phyloP scores from a whole-genome alignment of 2,888 invertebrate genomes.

The Lysandra coridon region DNA sequence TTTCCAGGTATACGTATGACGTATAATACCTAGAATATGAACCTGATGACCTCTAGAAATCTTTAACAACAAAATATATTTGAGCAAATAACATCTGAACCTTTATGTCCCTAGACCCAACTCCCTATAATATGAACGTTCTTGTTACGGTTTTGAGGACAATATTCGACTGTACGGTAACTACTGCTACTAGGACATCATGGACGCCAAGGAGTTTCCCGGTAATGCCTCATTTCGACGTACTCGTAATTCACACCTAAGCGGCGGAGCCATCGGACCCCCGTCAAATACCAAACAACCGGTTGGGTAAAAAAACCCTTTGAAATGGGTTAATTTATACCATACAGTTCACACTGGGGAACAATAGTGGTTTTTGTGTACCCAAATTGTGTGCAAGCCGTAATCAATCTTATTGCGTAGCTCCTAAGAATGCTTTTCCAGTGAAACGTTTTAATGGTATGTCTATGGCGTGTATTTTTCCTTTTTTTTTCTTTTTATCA shows the following conservation, averaged over 20 bases:
- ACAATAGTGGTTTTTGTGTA: conserved; percentile 50
- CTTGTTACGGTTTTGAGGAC: too few species aligned
- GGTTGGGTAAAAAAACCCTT: conserved; percentile 53
- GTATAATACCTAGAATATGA: too few species aligned
- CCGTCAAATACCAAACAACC: conserved; percentile 52
- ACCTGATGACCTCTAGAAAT: too few species aligned
- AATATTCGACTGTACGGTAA: background rate
- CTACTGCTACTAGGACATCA: background rate
- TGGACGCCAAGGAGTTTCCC: background rate
- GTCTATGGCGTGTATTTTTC: background rate
- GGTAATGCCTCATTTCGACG: background rate
- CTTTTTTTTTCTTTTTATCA: conserved; percentile 1
- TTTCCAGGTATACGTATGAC: too few species aligned
- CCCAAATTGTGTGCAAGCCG: conserved; percentile 22
- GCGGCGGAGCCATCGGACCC: conserved; percentile 3
- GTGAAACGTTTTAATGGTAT: background rate
- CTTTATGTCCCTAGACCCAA: too few species aligned
- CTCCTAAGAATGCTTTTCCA: background rate
- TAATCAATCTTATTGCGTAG: background rate
- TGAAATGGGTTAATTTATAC: conserved; percentile 66
- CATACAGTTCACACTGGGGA: conserved; percentile 61
- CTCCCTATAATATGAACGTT: too few species aligned
- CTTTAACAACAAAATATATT: too few species aligned
- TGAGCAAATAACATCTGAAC: too few species aligned
- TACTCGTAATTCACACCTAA: conserved; percentile 8